phyloP scores from a whole-genome alignment of 2,888 invertebrate genomes.

The Rhamnusium bicolor region DNA sequence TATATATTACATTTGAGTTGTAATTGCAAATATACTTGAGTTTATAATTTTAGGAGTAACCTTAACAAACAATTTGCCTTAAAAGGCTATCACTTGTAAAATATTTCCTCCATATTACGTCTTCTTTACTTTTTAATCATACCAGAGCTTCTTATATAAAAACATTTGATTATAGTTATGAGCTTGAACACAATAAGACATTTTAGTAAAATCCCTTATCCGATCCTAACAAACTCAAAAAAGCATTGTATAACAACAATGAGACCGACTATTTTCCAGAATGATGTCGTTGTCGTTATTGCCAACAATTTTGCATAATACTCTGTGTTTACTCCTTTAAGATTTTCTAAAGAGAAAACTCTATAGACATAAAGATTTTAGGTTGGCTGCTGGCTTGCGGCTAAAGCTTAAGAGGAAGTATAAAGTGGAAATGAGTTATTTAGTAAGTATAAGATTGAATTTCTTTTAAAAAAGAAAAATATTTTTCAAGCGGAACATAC shows the following conservation, averaged over 20 bases:
- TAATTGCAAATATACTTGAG: too few relatives aligned
- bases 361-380: constrained; percentile 50
- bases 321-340: constrained; percentile 53
- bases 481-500: constrained; percentile 8
- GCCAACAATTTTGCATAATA: constrained; percentile 58
- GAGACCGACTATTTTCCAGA: constrained; percentile 49
- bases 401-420: constrained; percentile 25
- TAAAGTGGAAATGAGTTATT: constrained; percentile 26
- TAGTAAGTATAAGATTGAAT: neutral
- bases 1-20: too few relatives aligned
- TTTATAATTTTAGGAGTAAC: too few relatives aligned
- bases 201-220: constrained; percentile 33
- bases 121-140: constrained; percentile 6
- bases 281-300: constrained; percentile 53
- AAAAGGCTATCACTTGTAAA: neutral
- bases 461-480: constrained; percentile 7
- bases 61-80: neutral
- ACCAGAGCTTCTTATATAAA: neutral
- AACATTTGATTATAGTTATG: constrained; percentile 28
- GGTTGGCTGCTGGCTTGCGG: constrained; percentile 34
- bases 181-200: constrained; percentile 25
- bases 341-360: constrained; percentile 52
- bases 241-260: constrained; percentile 48
- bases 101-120: neutral
- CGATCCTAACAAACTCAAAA: constrained; percentile 37